These are phyloP conservation scores for Pollenia griseotomentosa DNA, from an alignment of 2,888 invertebrate genomes.

Conservation along the genomic window DNA sequence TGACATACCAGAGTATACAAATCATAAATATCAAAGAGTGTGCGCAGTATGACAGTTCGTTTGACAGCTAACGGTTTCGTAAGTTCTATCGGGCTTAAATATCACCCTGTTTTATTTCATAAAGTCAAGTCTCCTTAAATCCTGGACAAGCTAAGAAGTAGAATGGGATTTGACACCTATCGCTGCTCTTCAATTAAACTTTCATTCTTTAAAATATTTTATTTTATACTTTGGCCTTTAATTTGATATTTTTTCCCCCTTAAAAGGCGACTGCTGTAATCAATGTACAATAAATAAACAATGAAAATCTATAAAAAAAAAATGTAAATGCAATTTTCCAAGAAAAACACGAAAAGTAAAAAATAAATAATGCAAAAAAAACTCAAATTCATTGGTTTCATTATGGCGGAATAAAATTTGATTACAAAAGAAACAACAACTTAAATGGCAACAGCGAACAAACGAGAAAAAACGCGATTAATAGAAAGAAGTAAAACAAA, in stretches of 20 bases:
- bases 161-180: no score
- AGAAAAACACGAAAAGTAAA: slow-evolving; percentile 33
- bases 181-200: no score
- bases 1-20: no score
- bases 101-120: no score
- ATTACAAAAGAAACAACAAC: slow-evolving; percentile 57
- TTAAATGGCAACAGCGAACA: slow-evolving; percentile 3
- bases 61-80: no score
- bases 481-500: slow-evolving; percentile 38
- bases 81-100: no score
- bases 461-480: slow-evolving; percentile 32
- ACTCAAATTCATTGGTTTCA: slow-evolving; percentile 53
- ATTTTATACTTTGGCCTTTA: neutral
- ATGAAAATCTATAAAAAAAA: slow-evolving; percentile 41
- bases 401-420: slow-evolving; percentile 59
- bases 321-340: slow-evolving; percentile 54
- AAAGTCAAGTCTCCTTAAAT: no score
- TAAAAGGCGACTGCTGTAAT: slow-evolving; percentile 12
- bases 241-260: neutral
- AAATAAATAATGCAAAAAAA: slow-evolving; percentile 39
- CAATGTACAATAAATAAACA: slow-evolving; percentile 35
- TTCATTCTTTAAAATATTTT: neutral
- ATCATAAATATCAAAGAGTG: no score
- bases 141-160: no score
- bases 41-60: no score